Conservation (phyloP, 2,888 invertebrate genomes). For the Diogma glabrata region DNA sequence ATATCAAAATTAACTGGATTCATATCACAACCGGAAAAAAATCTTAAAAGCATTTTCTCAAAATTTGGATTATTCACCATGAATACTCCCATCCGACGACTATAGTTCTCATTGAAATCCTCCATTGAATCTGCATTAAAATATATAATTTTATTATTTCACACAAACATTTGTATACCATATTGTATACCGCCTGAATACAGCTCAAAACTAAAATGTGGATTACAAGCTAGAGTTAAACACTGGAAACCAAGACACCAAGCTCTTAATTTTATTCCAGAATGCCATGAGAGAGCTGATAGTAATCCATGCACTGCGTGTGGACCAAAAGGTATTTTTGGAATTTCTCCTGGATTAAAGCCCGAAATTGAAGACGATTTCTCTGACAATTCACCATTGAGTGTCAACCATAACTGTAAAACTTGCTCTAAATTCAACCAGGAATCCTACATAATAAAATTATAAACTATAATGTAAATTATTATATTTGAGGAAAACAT, state of each 20-base stretch:
- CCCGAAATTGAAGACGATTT: conserved; percentile 36
- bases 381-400: conserved; percentile 50
- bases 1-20: conserved; percentile 30
- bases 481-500: conserved; percentile 13
- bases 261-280: conserved; percentile 55
- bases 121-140: conserved; percentile 25
- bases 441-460: conserved; percentile 40
- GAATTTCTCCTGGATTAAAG: conserved; percentile 45
- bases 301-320: conserved; percentile 54
- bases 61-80: conserved; percentile 52
- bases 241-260: conserved; percentile 66
- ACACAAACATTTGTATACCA: not conserved
- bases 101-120: conserved; percentile 17
- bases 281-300: conserved; percentile 51
- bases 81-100: conserved; percentile 38
- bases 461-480: not conserved
- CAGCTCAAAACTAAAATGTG: conserved; percentile 32
- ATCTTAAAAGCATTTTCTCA: conserved; percentile 48
- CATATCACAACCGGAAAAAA: conserved; percentile 52
- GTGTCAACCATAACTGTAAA: conserved; percentile 74
- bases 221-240: conserved; percentile 56
- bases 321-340: conserved; percentile 51
- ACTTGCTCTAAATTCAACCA: conserved; percentile 72
- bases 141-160: conserved; percentile 16
- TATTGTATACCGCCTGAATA: not conserved